Percentiles rank a stretch among this genome's conserved stretches.
Evolutionary conservation across 2,113 vertebrate species (phyloP).

Genomic region (Arenaria interpres): DNA sequence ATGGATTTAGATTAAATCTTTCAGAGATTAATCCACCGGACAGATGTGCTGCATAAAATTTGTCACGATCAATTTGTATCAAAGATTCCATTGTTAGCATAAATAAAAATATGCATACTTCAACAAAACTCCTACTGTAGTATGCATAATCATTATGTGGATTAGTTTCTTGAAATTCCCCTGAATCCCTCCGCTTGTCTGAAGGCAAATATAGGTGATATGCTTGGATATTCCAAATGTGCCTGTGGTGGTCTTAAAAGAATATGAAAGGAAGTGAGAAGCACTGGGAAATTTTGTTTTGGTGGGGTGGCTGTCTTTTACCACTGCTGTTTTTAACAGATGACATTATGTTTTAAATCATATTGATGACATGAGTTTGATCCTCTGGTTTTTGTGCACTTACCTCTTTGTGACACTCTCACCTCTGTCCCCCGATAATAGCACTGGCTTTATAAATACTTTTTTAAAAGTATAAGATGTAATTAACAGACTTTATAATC

Average conservation of each 20-base stretch:
- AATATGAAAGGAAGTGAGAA: not conserved
- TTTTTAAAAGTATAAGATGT: not conserved
- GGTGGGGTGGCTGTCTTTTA: not conserved
- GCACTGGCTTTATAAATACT: not conserved
- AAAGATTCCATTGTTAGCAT: slow-evolving; percentile 1
- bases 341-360: not conserved
- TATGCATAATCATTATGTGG: not conserved
- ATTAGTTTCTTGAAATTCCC: not conserved
- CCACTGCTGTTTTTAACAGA: not conserved
- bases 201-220: not conserved
- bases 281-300: not conserved
- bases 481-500: not conserved
- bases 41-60: slow-evolving; percentile 56
- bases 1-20: slow-evolving; percentile 58
- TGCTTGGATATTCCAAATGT: not conserved
- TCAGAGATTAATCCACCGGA: slow-evolving; percentile 5
- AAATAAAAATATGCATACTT: slow-evolving; percentile 38
- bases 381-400: not conserved
- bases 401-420: not conserved
- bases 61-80: slow-evolving; percentile 32
- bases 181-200: not conserved
- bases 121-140: not conserved
- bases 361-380: not conserved
- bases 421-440: not conserved
- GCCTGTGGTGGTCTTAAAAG: not conserved